Percentiles rank a stretch among this genome's conserved stretches.
Conservation (phyloP, 2,888 invertebrate genomes). For the Trypoxylon attenuatum region DNA sequence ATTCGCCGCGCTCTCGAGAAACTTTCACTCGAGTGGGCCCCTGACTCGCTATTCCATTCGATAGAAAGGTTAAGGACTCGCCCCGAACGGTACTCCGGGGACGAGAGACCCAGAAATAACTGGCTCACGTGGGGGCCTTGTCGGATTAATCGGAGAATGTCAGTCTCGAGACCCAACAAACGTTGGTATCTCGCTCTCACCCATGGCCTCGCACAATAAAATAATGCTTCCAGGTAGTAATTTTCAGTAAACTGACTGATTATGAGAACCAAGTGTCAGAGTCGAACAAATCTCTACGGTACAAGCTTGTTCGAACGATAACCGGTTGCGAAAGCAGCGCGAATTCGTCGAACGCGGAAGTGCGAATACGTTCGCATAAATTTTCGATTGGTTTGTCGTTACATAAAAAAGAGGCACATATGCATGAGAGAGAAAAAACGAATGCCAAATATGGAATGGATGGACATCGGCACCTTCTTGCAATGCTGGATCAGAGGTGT, state of each 20-base stretch:
- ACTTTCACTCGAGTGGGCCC: slow-evolving; percentile 18
- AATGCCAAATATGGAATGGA: slow-evolving; percentile 40
- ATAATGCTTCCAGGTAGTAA: no score
- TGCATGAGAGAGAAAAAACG: not conserved
- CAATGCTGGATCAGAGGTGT: not conserved
- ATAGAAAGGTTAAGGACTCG: slow-evolving; percentile 1
- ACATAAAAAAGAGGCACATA: not conserved
- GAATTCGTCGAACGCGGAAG: slow-evolving; percentile 6
- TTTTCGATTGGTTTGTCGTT: not conserved
- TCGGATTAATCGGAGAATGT: no score
- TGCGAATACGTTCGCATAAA: not conserved
- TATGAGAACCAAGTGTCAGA: no score
- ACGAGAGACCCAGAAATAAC: no score
- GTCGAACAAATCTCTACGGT: no score
- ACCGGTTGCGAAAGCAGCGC: no score
- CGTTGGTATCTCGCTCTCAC: no score
- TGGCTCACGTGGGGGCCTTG: no score
- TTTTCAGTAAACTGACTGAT: no score
- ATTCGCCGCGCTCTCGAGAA: not conserved
- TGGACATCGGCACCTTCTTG: slow-evolving; percentile 13
- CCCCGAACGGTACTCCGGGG: not conserved
- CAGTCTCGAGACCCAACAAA: no score
- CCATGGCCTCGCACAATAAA: no score
- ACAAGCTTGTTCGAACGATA: no score
- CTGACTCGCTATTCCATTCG: not conserved